phyloP scores from a whole-genome alignment of 1,140 invertebrate genomes.

The Aphis craccivora region DNA sequence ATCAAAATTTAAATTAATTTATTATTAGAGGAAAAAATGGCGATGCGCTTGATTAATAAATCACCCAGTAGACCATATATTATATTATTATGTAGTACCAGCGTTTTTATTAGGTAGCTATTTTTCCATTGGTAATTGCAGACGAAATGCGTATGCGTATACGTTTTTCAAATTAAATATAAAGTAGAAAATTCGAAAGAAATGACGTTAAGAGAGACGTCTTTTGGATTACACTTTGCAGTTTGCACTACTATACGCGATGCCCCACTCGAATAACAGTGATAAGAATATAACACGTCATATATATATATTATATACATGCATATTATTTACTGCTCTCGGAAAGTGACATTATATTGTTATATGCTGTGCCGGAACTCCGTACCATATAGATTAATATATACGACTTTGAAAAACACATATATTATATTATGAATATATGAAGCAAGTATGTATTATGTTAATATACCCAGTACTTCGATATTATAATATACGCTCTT shows the following conservation, averaged over 20 bases:
- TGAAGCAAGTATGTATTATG: not conserved
- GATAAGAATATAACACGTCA: not conserved
- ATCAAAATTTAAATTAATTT: not conserved
- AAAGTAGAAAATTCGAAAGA: not conserved
- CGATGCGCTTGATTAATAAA: too few relatives aligned
- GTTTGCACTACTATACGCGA: not conserved
- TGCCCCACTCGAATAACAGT: not conserved
- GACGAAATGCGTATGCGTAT: not conserved
- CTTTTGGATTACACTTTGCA: not conserved
- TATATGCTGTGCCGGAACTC: not conserved
- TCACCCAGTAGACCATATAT: not conserved
- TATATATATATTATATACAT: not conserved
- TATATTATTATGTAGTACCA: too few relatives aligned
- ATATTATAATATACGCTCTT: not conserved
- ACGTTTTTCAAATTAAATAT: conserved; percentile 14
- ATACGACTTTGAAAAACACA: not conserved
- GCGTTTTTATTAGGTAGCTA: not conserved
- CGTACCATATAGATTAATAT: not conserved
- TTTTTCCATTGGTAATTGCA: not conserved
- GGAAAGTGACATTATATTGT: conserved; percentile 9
- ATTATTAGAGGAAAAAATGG: not conserved
- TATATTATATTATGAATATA: not conserved
- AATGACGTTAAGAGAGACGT: not conserved
- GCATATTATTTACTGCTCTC: not conserved
- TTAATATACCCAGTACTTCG: not conserved